Base-by-base conservation (phyloP, 2,888 invertebrate species). In the Oscheius sp. region DNA sequence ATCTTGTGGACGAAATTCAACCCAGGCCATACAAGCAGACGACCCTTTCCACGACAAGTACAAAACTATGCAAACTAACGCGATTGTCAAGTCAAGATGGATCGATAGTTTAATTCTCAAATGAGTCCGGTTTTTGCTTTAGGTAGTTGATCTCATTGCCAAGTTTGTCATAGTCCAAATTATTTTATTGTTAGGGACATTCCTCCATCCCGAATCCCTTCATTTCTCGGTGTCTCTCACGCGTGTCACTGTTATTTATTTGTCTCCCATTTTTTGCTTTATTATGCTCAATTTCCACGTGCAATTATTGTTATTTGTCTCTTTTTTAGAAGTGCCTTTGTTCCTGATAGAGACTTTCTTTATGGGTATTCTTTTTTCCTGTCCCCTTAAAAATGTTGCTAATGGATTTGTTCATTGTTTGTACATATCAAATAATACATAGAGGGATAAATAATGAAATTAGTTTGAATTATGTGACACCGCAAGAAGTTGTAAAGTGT, bases 191-290 rank as follows among this genome's bases (percentile, higher is more conserved):
- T 5, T 18, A 59, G 55, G 55, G 55, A 21, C 29, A 13, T 12
- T 13, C 49, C 58, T 35, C 29, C 7, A 59, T 12, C 41, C 43
- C 43, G 21, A 61, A 43, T 43, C 18, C 43, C 29, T 29, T 27
- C 13, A 16, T 61, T 41, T 61, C 61, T 61, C 61, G 61, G 61
- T 61, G 61, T n/a, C 16, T 23, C 21, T 21, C 21, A 43, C 61
- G 61, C 41, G 61, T 61, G 35, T 35, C 35, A 35, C 35, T 35
- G 35, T 41, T 43, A 18, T 61, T 43, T 61, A 61, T 61, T 61
- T 35, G 12, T 13, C 9, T 35, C 35, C 35, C 9, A 3, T 35
- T 35, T 35, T 55, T 61, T 61, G 61, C 61, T 61, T 61, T 61
- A 61, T 35, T 9, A 35, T 43, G 61, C 43, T 61, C 61, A 61